Evolutionary conservation across 1,140 invertebrate genomes (phyloP), one percentile per base, ranked within the genome.

Genomic region (Brachionus rotundiformis): DNA sequence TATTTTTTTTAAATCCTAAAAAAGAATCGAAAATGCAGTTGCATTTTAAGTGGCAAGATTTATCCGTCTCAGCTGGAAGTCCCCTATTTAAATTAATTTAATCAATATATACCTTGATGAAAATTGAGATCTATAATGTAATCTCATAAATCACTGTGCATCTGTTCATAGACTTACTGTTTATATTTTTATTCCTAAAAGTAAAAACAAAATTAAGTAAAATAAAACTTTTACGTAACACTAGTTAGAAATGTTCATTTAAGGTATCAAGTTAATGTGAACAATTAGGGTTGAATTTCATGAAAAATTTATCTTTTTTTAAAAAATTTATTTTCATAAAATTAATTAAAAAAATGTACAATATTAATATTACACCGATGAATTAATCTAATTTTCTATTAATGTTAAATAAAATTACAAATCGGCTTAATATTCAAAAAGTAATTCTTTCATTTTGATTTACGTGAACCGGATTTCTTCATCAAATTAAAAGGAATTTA

Each of bases 101-200:
- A 54, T 54, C 47, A 54, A 54, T 54, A 54, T 25, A 54, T 19
- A 54, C 47, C 47, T 54, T 54, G 47, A 54, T 54, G 47, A 54
- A 54, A 54, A 54, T 54, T 54, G 47, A 54, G 47, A 54, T 54
- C 47, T 54, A 19, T 54, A 54, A 54, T 54, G 47, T 54, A 54
- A 54, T n/a, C 19, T 19, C 47, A 54, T 19, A 54, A 54, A 54
- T 54, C 19, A 54, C 47, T 54, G 23, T 54, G 8, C 19, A 54
- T 54, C 5, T 54, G 19, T 54, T 19, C 19, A 19, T 19, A 54
- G 7, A 54, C 19, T 19, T 19, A 7, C 1, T 19, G 8, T 19
- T 54, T 54, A 54, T 8, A 19, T 19, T 54, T 49, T 49, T 25
- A 11, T 39, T 39, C 7, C 13, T 39, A 39, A 10, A n/a, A n/a